Evolutionary conservation across 1,140 invertebrate genomes (phyloP).

Genomic region (Drosophila miranda): DNA sequence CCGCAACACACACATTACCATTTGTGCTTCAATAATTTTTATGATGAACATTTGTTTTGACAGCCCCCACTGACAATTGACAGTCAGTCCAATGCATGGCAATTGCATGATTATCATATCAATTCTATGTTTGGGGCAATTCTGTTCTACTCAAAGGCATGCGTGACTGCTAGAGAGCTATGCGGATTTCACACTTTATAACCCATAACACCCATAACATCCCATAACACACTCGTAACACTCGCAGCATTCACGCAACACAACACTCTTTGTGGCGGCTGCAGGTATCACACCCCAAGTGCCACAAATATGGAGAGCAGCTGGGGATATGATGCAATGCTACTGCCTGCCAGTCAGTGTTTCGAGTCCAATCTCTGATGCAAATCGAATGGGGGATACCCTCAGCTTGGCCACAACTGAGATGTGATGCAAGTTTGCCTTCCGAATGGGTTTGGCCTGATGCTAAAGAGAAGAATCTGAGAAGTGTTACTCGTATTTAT

Average conservation of each 20-base stretch:
- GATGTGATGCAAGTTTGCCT: no score
- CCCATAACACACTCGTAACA: slow-evolving; percentile 16
- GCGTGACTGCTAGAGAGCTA: slow-evolving; percentile 30
- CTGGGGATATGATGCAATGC: slow-evolving; percentile 63
- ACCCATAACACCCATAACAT: neutral
- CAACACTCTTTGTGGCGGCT: slow-evolving; percentile 18
- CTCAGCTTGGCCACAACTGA: no score
- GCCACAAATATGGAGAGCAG: slow-evolving; percentile 50
- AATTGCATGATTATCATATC: slow-evolving; percentile 67
- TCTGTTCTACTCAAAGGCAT: slow-evolving; percentile 9
- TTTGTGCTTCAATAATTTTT: slow-evolving; percentile 48
- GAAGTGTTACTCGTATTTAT: slow-evolving; percentile 56
- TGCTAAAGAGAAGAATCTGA: neutral
- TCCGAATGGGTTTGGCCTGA: no score
- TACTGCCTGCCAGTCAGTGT: neutral
- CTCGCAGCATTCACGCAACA: slow-evolving; percentile 30
- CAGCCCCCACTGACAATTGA: slow-evolving; percentile 36
- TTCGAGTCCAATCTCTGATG: slow-evolving; percentile 17
- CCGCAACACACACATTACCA: slow-evolving; percentile 25
- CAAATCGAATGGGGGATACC: no score
- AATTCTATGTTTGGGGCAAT: slow-evolving; percentile 16
- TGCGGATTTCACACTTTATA: slow-evolving; percentile 19
- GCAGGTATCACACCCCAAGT: slow-evolving; percentile 41
- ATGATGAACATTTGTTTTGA: slow-evolving; percentile 65
- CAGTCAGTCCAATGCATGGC: slow-evolving; percentile 56